Evolutionary conservation across 2,113 vertebrate species (phyloP).

Genomic region (Lycaon pictus): DNA sequence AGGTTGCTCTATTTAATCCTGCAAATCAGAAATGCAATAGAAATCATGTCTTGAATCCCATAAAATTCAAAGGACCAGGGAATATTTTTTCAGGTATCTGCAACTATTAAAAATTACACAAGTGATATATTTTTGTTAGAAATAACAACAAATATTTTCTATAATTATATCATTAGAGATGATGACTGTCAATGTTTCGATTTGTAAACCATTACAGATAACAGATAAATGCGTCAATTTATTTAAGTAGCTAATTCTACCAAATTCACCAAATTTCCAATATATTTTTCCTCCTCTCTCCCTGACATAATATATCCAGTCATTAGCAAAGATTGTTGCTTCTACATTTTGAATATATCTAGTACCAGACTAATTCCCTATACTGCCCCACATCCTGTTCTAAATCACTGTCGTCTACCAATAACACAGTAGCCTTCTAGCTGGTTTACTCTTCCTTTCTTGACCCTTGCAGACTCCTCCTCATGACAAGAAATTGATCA

Average conservation of each 20-base stretch:
- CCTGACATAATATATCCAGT: neutral
- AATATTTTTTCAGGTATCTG: neutral
- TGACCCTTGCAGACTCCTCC: neutral
- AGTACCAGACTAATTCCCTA: neutral
- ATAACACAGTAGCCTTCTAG: neutral
- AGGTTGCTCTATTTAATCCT: neutral
- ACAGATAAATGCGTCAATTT: neutral
- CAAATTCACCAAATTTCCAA: neutral
- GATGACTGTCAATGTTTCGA: neutral
- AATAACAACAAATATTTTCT: neutral
- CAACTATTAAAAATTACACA: neutral
- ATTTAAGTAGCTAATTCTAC: neutral
- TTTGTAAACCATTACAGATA: neutral
- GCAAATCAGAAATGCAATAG: constrained; percentile 9
- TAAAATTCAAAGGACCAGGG: neutral
- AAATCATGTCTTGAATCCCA: neutral
- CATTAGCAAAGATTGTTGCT: neutral
- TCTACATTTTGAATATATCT: neutral
- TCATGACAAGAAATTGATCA: neutral
- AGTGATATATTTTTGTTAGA: constrained; percentile 10
- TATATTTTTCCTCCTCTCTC: neutral
- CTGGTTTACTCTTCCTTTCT: neutral
- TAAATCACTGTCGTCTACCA: constrained; percentile 23
- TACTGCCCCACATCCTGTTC: neutral
- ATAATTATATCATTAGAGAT: neutral